These are phyloP conservation scores for Ciconia maguari DNA, from an alignment of 2,113 vertebrate species.

Conservation along the genomic window DNA sequence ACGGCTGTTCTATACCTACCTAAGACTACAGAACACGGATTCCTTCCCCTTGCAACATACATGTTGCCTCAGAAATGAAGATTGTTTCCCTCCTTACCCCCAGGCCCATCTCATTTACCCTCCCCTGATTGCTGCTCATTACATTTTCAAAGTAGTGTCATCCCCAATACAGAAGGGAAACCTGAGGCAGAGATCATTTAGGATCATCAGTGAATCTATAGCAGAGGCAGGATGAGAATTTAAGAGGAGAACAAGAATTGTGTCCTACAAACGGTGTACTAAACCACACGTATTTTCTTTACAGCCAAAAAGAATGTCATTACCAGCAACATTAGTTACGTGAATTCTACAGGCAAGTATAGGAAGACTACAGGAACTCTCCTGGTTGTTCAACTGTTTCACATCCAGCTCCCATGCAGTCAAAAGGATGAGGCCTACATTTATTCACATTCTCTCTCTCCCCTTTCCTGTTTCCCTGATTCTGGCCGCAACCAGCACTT, in stretches of 20 bases:
- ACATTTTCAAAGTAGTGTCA: not conserved
- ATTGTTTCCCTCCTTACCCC: not conserved
- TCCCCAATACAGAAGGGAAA: not conserved
- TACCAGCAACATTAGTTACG: not conserved
- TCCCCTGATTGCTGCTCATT: not conserved
- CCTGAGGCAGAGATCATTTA: not conserved
- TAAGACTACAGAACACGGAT: not conserved
- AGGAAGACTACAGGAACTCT: not conserved
- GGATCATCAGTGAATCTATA: not conserved
- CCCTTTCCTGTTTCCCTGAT: not conserved
- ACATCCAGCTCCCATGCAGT: not conserved
- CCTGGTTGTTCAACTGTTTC: not conserved
- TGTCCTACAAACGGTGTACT: fast-evolving
- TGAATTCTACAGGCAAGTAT: not conserved
- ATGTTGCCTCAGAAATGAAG: not conserved
- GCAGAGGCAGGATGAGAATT: not conserved
- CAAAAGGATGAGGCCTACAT: not conserved
- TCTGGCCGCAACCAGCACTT: not conserved
- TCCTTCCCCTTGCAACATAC: not conserved
- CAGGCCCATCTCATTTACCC: not conserved
- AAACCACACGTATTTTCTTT: not conserved
- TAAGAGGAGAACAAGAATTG: not conserved
- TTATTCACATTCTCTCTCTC: not conserved
- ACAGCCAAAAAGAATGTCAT: not conserved
- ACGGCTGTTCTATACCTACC: not conserved